A percentile compares a stretch with the other conserved stretches of the same genome.
Evolutionary conservation across 2,888 invertebrate species (phyloP).

Genomic region (Dolichomitus sp.): DNA sequence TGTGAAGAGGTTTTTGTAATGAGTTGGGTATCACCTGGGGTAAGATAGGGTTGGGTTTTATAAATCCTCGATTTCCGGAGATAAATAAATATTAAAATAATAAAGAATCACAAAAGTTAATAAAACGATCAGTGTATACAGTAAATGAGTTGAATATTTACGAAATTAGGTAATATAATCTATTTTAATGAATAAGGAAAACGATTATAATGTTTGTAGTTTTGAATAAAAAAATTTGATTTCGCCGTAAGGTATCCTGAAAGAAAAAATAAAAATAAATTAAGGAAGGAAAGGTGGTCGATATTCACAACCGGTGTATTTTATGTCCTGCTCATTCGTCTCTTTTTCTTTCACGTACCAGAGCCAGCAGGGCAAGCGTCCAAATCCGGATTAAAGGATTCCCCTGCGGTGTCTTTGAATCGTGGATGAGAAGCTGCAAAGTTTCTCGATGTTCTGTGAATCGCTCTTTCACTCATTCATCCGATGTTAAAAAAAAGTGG

Average conservation of each 20-base stretch:
- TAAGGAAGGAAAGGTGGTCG: not conserved
- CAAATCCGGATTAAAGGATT: constrained; percentile 55
- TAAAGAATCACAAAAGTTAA: not conserved
- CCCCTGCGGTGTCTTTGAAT: constrained; percentile 44
- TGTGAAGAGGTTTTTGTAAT: too few species aligned
- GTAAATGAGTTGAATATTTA: not conserved
- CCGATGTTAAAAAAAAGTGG: not conserved
- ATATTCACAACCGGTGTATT: not conserved
- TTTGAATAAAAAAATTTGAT: not conserved
- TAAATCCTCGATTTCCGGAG: too few species aligned
- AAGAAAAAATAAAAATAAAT: not conserved
- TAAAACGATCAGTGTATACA: not conserved
- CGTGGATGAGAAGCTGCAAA: constrained; percentile 47
- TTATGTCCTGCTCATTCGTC: not conserved
- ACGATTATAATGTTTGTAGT: not conserved
- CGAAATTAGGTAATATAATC: not conserved
- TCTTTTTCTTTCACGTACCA: not conserved
- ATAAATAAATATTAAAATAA: not conserved
- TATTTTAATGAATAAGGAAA: not conserved
- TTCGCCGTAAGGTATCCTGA: not conserved
- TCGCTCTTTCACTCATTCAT: constrained; percentile 17
- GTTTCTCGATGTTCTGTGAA: constrained; percentile 38
- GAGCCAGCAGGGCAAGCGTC: constrained; percentile 12
- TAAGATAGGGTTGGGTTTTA: too few species aligned
- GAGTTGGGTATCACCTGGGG: too few species aligned